These are phyloP conservation scores for Yponomeuta evonymella DNA, from an alignment of 2,888 invertebrate genomes.

Conservation along the genomic window DNA sequence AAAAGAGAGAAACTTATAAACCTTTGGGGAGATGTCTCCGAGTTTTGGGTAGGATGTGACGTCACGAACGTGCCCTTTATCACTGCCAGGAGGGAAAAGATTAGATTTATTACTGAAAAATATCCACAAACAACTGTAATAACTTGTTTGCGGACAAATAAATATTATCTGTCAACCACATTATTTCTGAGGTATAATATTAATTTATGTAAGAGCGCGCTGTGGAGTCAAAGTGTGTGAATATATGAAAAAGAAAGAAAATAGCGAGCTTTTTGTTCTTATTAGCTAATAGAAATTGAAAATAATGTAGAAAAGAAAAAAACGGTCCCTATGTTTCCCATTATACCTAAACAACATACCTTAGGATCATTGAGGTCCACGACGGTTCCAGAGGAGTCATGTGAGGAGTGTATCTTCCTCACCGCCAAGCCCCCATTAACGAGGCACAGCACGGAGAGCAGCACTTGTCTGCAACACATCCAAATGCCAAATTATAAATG, in stretches of 20 bases:
- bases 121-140: no score
- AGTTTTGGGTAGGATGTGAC: not conserved
- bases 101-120: no score
- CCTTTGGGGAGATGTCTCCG: not conserved
- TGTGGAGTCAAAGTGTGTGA: no score
- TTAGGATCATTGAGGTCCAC: constrained; percentile 64
- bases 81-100: not conserved
- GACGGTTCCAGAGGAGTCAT: constrained; percentile 42
- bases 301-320: no score
- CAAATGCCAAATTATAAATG: not conserved
- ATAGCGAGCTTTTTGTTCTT: no score
- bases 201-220: no score
- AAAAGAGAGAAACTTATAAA: not conserved
- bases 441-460: not conserved
- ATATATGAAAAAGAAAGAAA: no score
- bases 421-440: not conserved
- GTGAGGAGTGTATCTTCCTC: not conserved
- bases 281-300: no score
- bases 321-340: no score
- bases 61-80: not conserved
- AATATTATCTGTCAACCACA: no score
- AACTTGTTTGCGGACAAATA: no score
- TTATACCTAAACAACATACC: constrained; percentile 31
- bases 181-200: no score
- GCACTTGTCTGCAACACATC: not conserved